These are phyloP conservation scores for Ephialtes manifestator DNA, from an alignment of 2,888 invertebrate species.

Conservation along the genomic window DNA sequence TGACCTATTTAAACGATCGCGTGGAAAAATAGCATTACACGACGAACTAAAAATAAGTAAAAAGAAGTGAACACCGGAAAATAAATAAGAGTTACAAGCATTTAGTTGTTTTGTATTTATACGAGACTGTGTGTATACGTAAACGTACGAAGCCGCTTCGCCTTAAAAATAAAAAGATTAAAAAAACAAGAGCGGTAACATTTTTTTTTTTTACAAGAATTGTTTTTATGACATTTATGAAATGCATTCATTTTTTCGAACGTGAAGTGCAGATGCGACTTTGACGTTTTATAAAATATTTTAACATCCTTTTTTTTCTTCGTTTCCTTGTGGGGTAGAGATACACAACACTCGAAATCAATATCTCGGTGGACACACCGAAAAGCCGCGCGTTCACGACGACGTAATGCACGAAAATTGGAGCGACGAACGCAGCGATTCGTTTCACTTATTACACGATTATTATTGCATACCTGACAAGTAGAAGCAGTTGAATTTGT, in stretches of 20 bases:
- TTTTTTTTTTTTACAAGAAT: not conserved
- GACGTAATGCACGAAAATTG: slow-evolving; percentile 3
- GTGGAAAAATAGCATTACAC: not conserved
- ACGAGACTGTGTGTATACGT: slow-evolving; percentile 33
- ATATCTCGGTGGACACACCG: slow-evolving; percentile 77
- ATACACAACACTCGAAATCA: slow-evolving; percentile 81
- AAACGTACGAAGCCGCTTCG: slow-evolving; percentile 22
- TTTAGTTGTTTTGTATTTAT: slow-evolving; percentile 19
- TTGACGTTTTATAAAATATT: slow-evolving; percentile 9
- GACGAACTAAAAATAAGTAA: not conserved
- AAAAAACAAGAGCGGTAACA: not conserved
- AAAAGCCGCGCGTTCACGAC: slow-evolving; percentile 69
- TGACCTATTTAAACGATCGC: slow-evolving; percentile 8
- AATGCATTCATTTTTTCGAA: not conserved
- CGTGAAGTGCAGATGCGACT: not conserved
- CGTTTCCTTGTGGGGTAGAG: slow-evolving; percentile 60
- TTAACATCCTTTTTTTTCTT: slow-evolving; percentile 12
- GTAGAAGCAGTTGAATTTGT: slow-evolving; percentile 96
- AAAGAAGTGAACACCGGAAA: not conserved
- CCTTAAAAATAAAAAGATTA: slow-evolving; percentile 14
- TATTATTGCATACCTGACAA: slow-evolving; percentile 90
- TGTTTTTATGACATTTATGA: not conserved
- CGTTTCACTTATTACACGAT: slow-evolving; percentile 15
- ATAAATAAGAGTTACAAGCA: not conserved
- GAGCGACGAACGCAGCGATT: slow-evolving; percentile 8